Conservation (phyloP, 2,797 vertebrate species). For the Podargus strigoides region DNA sequence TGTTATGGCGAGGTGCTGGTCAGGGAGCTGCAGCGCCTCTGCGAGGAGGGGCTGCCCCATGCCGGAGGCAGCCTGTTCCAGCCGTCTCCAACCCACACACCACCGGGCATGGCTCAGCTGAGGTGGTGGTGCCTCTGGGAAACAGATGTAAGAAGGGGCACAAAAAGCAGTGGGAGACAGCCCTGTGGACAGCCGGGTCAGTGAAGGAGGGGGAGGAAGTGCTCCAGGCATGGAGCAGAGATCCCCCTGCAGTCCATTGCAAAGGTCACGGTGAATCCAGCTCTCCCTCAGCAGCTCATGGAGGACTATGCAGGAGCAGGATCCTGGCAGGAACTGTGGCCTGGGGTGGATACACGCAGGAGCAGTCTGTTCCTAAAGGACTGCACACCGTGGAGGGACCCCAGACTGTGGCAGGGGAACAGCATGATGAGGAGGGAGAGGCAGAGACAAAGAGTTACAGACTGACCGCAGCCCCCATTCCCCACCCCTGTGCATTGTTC, state of each 20-base stretch:
- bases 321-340: not conserved
- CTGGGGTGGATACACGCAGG: rapidly evolving
- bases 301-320: not conserved
- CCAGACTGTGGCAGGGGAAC: not conserved
- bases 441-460: not conserved
- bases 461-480: rapidly evolving
- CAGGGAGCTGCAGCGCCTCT: rapidly evolving
- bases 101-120: too few species aligned
- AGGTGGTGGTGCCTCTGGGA: rapidly evolving
- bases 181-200: not conserved
- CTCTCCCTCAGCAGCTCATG: not conserved
- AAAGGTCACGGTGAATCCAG: rapidly evolving
- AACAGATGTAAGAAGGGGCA: not conserved
- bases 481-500: rapidly evolving
- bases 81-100: too few species aligned
- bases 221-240: not conserved
- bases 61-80: too few species aligned
- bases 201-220: not conserved
- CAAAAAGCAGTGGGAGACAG: not conserved
- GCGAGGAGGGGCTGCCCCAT: rapidly evolving
- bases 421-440: not conserved
- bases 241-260: not conserved
- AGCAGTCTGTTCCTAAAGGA: not conserved
- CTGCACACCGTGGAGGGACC: rapidly evolving
- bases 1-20: too few species aligned